Base-by-base conservation (phyloP, 2,888 invertebrate species). In the Melieria omissa region DNA sequence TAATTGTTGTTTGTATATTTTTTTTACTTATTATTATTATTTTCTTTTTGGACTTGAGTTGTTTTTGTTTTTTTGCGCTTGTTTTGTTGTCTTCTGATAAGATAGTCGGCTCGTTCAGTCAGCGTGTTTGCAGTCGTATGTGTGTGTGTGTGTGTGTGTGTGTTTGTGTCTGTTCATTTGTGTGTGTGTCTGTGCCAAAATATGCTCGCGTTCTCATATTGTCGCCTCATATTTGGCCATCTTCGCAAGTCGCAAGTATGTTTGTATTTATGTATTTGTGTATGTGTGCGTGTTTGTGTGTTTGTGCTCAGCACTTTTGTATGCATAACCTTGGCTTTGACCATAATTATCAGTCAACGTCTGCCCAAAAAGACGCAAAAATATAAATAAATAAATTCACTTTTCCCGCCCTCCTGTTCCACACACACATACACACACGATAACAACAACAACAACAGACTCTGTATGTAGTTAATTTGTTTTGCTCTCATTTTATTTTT, bases 251-350 rank as follows among this genome's bases (percentile, higher is more conserved):
- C 69, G 70, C 41, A 47, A 58, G 65, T 54, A 58, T 62, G 65
- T 49, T n/a, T n/a, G n/a, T n/a, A n/a, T n/a, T n/a, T n/a, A n/a
- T n/a, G n/a, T 69, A 55, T 63, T 44, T 66, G 55, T 55, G 65
- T 72, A 65, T 72, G 60, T 72, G 71, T 78, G 73, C 5, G 66
- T 73, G 73, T 4, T 45, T 63, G 62, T 6, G 62, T 73, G 60
- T 70, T 55, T 58, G 29, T 57, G 29, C 45, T 47, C 70, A 67
- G 62, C 5, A 57, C 45, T 10, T 69, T n/a, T 16, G 60, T 68
- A 54, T 52, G 47, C 47, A 46, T 71, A 67, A 71, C 71, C 71
- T 71, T 71, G 71, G 71, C 66, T 71, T 71, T 67, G 67, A n/a
- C 14, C 60, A 61, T 42, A 42, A 61, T 61, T 44, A 61, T 44